Conservation (phyloP, 2,888 invertebrate genomes). For the Melolontha melolontha region DNA sequence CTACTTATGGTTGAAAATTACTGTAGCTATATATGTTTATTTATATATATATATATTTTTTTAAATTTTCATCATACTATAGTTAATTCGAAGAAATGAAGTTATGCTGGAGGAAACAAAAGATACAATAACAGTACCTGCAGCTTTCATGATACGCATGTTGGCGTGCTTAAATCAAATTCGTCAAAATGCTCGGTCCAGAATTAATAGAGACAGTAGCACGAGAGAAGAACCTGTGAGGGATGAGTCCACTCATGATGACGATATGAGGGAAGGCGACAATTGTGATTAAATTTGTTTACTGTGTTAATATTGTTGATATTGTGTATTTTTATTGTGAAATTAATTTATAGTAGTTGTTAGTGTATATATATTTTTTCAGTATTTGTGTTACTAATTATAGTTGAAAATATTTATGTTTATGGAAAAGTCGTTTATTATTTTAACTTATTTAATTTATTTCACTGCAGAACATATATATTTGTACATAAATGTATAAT, state of each 20-base stretch:
- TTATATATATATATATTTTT: no score
- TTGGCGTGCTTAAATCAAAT: slow-evolving; percentile 77
- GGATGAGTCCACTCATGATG: slow-evolving; percentile 14
- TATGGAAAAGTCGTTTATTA: neutral
- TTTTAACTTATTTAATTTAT: slow-evolving; percentile 35
- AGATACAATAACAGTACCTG: slow-evolving; percentile 89
- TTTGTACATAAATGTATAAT: slow-evolving; percentile 24
- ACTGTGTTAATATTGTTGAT: slow-evolving; percentile 23
- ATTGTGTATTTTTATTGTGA: slow-evolving; percentile 37
- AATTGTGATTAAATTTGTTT: slow-evolving; percentile 32
- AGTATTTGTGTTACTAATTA: slow-evolving; percentile 30
- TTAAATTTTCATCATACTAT: slow-evolving; percentile 47
- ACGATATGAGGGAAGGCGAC: slow-evolving; percentile 22
- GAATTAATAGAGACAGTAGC: slow-evolving; percentile 39
- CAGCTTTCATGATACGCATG: slow-evolving; percentile 86
- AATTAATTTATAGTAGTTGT: slow-evolving; percentile 34
- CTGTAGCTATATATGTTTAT: no score
- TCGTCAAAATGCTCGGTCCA: slow-evolving; percentile 64
- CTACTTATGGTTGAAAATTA: no score
- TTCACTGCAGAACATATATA: neutral
- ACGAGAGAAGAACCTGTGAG: neutral
- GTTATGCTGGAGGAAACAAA: slow-evolving; percentile 88
- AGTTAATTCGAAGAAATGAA: slow-evolving; percentile 83
- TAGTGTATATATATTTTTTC: slow-evolving; percentile 33
- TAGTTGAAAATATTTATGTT: slow-evolving; percentile 13